These are phyloP conservation scores for Forficula auricularia DNA, from an alignment of 1,140 invertebrate species.

Conservation along the genomic window DNA sequence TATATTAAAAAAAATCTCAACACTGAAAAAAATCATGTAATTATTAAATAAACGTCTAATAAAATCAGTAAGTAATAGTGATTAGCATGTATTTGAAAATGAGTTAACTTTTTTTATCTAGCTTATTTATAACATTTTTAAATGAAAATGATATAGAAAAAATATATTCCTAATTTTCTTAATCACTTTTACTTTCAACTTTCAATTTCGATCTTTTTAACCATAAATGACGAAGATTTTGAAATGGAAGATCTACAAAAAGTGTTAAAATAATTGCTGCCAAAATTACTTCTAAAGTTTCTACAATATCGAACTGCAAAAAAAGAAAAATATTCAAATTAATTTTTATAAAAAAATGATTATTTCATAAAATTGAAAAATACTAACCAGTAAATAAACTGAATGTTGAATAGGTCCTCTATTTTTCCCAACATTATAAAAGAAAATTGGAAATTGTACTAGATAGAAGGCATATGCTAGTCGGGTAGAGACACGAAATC, in stretches of 20 bases:
- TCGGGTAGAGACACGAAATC: slow-evolving; percentile 40
- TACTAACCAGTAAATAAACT: slow-evolving; percentile 16
- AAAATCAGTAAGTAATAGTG: no score
- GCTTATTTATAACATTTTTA: no score
- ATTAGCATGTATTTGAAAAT: no score
- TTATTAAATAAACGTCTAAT: no score
- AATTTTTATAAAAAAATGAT: background rate
- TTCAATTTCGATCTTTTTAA: no score
- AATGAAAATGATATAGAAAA: no score
- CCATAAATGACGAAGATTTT: slow-evolving; percentile 28
- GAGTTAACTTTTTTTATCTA: no score
- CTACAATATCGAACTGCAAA: slow-evolving; percentile 36
- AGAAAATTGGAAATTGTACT: slow-evolving; percentile 48
- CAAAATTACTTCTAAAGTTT: slow-evolving; percentile 33
- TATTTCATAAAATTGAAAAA: slow-evolving; percentile 7
- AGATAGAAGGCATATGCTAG: slow-evolving; percentile 46
- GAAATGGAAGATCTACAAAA: slow-evolving; percentile 46
- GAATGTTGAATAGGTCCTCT: slow-evolving; percentile 32
- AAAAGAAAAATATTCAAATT: slow-evolving; percentile 8
- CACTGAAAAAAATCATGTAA: no score
- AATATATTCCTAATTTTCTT: no score
- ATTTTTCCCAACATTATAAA: slow-evolving; percentile 41
- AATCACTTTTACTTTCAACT: no score
- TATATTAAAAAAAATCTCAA: no score
- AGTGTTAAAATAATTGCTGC: slow-evolving; percentile 40